phyloP scores from a whole-genome alignment of 2,113 vertebrate genomes.

The Melanotaenia duboulayi region DNA sequence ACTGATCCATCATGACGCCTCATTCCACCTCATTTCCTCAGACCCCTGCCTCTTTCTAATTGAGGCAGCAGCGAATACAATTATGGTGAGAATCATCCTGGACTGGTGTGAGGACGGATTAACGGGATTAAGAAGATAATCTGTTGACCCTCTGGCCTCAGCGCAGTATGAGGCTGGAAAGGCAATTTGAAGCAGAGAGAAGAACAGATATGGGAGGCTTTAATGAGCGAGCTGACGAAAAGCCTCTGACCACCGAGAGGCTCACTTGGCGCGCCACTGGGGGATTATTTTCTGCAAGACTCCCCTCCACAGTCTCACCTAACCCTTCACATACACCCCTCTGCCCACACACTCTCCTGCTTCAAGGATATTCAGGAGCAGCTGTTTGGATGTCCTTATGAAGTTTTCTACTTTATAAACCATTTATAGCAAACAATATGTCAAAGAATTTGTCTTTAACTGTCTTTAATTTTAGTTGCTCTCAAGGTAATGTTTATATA shows the following conservation, averaged over 20 bases:
- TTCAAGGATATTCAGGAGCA: conserved; percentile 35
- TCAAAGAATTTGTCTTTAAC: background rate
- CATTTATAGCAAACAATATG: background rate
- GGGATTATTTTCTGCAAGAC: conserved; percentile 63
- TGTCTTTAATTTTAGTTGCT: background rate
- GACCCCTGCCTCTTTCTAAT: conserved; percentile 70
- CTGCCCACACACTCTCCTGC: conserved; percentile 35
- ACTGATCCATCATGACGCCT: conserved; percentile 57
- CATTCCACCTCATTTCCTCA: conserved; percentile 65
- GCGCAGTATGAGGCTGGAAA: conserved; percentile 71
- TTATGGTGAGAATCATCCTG: conserved; percentile 78
- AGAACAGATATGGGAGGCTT: conserved; percentile 57
- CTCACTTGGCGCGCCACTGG: conserved; percentile 40
- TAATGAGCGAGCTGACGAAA: conserved; percentile 67
- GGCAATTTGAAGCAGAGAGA: conserved; percentile 73
- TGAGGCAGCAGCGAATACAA: conserved; percentile 75
- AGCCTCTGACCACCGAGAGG: conserved; percentile 67
- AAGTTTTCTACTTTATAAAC: background rate
- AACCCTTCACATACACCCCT: conserved; percentile 17
- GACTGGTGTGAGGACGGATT: conserved; percentile 80
- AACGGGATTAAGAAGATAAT: conserved; percentile 80
- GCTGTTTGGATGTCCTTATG: background rate
- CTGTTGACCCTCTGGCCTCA: conserved; percentile 76
- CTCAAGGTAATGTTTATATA: too few relatives aligned
- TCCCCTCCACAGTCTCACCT: conserved; percentile 47